Evolutionary conservation across 53 echinoderm and acorn worm genomes (phyloP), one percentile per base, ranked within the genome.

Genomic region (Antedon mediterranea): DNA sequence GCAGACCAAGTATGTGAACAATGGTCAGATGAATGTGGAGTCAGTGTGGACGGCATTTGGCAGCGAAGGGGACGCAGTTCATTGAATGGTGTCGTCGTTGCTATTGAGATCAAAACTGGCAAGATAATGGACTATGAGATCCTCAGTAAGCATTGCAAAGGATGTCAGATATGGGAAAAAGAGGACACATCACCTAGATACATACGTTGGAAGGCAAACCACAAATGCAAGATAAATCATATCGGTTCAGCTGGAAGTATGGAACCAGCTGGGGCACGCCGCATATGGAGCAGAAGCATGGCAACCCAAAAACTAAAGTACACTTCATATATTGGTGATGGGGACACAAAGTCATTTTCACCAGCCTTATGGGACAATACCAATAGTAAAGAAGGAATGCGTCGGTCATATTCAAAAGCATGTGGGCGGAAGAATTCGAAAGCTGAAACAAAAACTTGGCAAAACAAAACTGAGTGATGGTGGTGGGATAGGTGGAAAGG

Each of bases 381-480:
- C 4, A 37, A 37, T 37, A 4, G 37, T 6, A 37, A 37, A 37
- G 11, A 37, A 6, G 4, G 84, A 80, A 73, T 85, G 79, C 79
- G 79, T 84, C 29, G 74, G 84, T 3, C 84, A 79, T 74, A 74
- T 84, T 3, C 77, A 85, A 71, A 85, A 85, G 71, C 71, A 76
- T 28, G 80, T 80, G 29, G 41, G 80, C 20, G 31, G 73, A 14
- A 34, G 85, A 29, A 30, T 80, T 6, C 4, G 37, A 30, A 85
- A 76, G 33, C 71, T 71, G 31, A 85, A 44, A 34, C 14, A n/a
- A n/a, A n/a, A n/a, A n/a, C n/a, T n/a, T n/a, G n/a, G n/a, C n/a
- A n/a, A n/a, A n/a, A n/a, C n/a, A 33, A 85, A 85, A 70, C 80
- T 85, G 3, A 75, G 80, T 32, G 85, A 85, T 80, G 80, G 80